These are phyloP conservation scores for Notothenia rossii DNA, from an alignment of 2,113 vertebrate species.

Conservation along the genomic window DNA sequence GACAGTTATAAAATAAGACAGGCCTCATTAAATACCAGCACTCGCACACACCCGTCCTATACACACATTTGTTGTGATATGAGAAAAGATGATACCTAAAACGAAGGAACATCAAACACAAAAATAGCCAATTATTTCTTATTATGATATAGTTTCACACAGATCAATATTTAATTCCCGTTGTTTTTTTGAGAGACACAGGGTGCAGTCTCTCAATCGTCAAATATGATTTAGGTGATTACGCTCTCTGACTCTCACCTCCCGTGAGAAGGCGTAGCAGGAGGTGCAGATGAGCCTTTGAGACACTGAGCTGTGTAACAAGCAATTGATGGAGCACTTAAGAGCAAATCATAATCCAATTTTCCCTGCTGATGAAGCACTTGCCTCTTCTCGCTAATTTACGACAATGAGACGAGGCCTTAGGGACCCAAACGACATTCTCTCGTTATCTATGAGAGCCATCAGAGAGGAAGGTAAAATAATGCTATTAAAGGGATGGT, in stretches of 20 bases:
- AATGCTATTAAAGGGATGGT: constrained; percentile 56
- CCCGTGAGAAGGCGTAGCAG: constrained; percentile 9
- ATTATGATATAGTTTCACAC: background rate
- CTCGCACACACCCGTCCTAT: background rate
- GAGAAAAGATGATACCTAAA: background rate
- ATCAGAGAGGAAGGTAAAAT: constrained; percentile 20
- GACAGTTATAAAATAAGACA: constrained; percentile 29
- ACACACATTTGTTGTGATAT: constrained; percentile 15
- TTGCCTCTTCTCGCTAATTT: constrained; percentile 62
- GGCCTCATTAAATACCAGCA: constrained; percentile 31
- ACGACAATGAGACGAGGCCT: constrained; percentile 56
- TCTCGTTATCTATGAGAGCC: constrained; percentile 56
- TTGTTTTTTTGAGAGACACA: background rate
- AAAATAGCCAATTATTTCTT: background rate
- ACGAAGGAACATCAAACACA: background rate
- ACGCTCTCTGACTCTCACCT: constrained; percentile 32
- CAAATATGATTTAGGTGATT: constrained; percentile 26
- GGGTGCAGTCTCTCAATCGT: background rate
- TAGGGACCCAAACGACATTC: constrained; percentile 38
- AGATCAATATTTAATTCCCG: constrained; percentile 23
- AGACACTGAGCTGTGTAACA: constrained; percentile 51
- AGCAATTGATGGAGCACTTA: constrained; percentile 74
- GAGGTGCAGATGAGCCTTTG: constrained; percentile 26
- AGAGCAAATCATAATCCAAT: constrained; percentile 77
- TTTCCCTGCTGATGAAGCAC: constrained; percentile 71